phyloP scores from a whole-genome alignment of 2,113 vertebrate genomes.

The Sisor rabdophorus region DNA sequence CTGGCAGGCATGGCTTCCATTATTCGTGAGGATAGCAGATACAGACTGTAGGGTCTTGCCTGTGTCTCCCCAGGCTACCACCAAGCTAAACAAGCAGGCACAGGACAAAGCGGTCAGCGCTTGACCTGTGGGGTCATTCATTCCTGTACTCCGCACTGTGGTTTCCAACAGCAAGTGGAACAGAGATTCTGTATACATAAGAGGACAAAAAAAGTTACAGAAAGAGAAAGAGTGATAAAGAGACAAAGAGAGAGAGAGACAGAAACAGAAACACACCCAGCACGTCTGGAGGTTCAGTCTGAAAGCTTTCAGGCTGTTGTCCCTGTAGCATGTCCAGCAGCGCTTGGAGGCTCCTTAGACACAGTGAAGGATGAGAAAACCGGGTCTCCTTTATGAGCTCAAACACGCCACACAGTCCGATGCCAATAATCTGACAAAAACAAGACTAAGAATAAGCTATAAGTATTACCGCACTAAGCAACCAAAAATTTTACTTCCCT shows the following conservation, averaged over 20 bases:
- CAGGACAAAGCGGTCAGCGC: constrained; percentile 93
- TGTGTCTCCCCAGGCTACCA: constrained; percentile 96
- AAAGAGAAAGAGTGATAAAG: neutral
- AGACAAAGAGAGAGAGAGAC: neutral
- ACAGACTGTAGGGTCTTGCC: constrained; percentile 94
- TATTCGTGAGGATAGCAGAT: constrained; percentile 97
- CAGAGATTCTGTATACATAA: constrained; percentile 82
- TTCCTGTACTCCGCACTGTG: constrained; percentile 90
- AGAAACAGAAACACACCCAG: constrained; percentile 73
- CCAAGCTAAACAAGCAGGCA: constrained; percentile 96
- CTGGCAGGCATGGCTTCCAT: constrained; percentile 97
- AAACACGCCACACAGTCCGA: constrained; percentile 96
- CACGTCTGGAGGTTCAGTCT: constrained; percentile 94
- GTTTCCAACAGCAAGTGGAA: constrained; percentile 96
- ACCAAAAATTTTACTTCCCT: neutral
- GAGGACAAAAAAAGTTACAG: constrained; percentile 22
- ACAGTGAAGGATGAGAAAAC: constrained; percentile 93
- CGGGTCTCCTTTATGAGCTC: constrained; percentile 97
- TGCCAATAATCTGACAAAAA: constrained; percentile 86
- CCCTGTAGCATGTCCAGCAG: constrained; percentile 96
- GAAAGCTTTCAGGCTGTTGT: constrained; percentile 95
- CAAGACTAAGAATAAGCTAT: constrained; percentile 14
- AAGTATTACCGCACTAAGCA: neutral
- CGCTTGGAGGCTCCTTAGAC: constrained; percentile 93
- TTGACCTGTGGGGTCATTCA: constrained; percentile 92